Evolutionary conservation across 2,797 vertebrate species (phyloP).

Genomic region (Mormyrus proboscirostris): DNA sequence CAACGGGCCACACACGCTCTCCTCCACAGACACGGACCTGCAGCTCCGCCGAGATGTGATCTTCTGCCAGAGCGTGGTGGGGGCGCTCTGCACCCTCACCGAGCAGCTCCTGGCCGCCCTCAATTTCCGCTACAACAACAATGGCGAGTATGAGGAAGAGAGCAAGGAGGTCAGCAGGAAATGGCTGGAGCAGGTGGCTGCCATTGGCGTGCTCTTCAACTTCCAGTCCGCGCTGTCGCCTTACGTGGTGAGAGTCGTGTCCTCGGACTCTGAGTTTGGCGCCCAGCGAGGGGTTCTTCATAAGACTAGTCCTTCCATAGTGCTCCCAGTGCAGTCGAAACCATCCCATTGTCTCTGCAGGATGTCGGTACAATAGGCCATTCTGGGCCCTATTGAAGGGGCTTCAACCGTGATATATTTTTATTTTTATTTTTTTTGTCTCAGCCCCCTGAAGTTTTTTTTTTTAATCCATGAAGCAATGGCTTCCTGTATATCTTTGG

Average conservation of each 20-base stretch:
- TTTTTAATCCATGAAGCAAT: neutral
- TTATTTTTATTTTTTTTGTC: neutral
- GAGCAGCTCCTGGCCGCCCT: conserved; percentile 88
- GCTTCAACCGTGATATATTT: neutral
- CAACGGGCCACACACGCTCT: neutral
- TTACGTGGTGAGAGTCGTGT: conserved; percentile 63
- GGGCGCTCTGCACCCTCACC: conserved; percentile 78
- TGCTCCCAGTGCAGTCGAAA: neutral
- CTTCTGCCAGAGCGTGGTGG: conserved; percentile 89
- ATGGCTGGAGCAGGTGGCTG: conserved; percentile 92
- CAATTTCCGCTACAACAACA: conserved; percentile 86
- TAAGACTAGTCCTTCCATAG: neutral
- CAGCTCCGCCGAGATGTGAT: conserved; percentile 87
- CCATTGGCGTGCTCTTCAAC: conserved; percentile 80
- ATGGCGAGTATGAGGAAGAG: conserved; percentile 90
- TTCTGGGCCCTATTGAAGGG: neutral
- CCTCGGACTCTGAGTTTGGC: neutral
- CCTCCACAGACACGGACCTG: conserved; percentile 76
- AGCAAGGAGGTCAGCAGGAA: conserved; percentile 93
- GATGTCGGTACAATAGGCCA: neutral
- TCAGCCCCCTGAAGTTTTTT: neutral
- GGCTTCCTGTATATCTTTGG: neutral
- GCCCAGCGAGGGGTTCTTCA: neutral
- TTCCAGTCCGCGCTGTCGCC: conserved; percentile 86
- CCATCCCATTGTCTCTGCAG: neutral